phyloP scores from a whole-genome alignment of 2,888 invertebrate genomes.

The Toxonevra muliebris region DNA sequence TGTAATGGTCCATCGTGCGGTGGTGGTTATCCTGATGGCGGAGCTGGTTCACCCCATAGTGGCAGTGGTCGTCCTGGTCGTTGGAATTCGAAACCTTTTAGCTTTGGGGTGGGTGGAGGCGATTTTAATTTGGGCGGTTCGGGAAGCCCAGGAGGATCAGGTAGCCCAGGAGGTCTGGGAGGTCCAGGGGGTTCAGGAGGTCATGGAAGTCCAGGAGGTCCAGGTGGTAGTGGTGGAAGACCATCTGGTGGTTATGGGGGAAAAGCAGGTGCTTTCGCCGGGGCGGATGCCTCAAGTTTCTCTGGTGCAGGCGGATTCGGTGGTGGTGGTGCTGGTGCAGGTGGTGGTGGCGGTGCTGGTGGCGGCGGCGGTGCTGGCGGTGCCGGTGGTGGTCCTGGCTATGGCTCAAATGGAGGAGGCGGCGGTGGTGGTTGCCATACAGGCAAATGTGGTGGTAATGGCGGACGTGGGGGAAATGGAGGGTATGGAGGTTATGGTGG shows the following conservation, averaged over 20 bases:
- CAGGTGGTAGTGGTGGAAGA: conserved; percentile 20
- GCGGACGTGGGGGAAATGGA: conserved; percentile 17
- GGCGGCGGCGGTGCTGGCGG: conserved; percentile 69
- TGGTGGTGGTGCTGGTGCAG: conserved; percentile 18
- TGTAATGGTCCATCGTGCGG: conserved; percentile 7
- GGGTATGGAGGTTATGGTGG: conserved; percentile 28
- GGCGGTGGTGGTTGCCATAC: conserved; percentile 26
- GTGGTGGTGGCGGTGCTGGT: conserved; percentile 70
- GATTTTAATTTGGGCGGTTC: conserved; percentile 19
- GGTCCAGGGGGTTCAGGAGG: conserved; percentile 20
- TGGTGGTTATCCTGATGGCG: not conserved
- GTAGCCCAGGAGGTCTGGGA: conserved; percentile 6
- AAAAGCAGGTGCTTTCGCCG: conserved; percentile 25
- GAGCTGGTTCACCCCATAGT: conserved; percentile 20
- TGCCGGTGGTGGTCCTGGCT: conserved; percentile 68
- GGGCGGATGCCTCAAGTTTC: conserved; percentile 14
- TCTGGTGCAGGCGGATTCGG: conserved; percentile 17
- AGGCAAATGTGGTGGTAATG: conserved; percentile 5
- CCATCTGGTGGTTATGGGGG: conserved; percentile 23
- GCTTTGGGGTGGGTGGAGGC: conserved; percentile 9
- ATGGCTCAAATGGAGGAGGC: conserved; percentile 23
- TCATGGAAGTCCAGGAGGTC: conserved; percentile 17
- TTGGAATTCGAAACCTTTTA: too few relatives aligned
- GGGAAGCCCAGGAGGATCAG: conserved; percentile 14
- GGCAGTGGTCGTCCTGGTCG: conserved; percentile 23